These are phyloP conservation scores for Trichosurus vulpecula DNA, from an alignment of 2,797 vertebrate genomes.

Conservation along the genomic window DNA sequence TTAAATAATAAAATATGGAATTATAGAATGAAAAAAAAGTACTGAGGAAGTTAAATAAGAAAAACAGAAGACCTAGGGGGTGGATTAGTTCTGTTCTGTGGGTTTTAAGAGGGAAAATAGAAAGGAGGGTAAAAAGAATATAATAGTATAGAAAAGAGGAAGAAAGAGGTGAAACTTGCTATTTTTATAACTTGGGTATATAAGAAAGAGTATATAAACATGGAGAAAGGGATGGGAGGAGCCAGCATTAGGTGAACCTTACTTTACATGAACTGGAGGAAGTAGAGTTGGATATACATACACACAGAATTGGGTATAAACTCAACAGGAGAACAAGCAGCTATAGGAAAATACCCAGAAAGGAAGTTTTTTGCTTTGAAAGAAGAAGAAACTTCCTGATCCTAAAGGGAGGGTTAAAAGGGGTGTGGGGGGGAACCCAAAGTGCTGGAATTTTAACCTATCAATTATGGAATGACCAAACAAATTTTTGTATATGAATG, in stretches of 20 bases:
- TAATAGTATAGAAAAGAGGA: not conserved
- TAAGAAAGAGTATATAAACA: not conserved
- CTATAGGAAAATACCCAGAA: not conserved
- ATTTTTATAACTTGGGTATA: not conserved
- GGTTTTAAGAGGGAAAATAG: not conserved
- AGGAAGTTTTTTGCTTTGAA: not conserved
- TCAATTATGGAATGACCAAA: not conserved
- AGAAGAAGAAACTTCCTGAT: not conserved
- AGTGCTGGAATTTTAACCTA: not conserved
- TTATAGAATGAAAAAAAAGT: too few species aligned
- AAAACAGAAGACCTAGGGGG: not conserved
- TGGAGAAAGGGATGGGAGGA: not conserved
- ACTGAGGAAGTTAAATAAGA: not conserved
- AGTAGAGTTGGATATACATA: not conserved
- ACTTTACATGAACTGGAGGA: not conserved
- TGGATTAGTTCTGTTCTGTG: not conserved
- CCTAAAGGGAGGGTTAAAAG: not conserved
- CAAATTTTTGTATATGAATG: not conserved
- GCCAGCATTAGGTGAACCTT: not conserved
- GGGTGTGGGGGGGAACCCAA: too few species aligned
- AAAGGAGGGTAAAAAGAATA: not conserved
- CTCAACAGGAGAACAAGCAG: not conserved
- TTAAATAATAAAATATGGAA: too few species aligned
- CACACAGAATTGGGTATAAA: not conserved
- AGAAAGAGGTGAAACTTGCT: not conserved